phyloP scores from a whole-genome alignment of 2,888 invertebrate species.

The Brachycybe producta region DNA sequence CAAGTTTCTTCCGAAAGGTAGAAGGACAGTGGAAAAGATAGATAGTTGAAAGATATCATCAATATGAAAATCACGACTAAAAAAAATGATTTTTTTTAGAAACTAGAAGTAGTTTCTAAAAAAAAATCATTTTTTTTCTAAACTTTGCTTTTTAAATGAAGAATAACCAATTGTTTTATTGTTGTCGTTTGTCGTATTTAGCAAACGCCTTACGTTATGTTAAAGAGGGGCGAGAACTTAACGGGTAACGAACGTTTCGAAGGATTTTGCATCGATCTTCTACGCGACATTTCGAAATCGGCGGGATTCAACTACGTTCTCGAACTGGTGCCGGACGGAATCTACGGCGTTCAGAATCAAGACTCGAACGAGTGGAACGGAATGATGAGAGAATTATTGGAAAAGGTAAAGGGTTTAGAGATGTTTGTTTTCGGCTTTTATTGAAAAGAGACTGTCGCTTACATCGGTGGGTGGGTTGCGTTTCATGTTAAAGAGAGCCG shows the following conservation, averaged over 20 bases:
- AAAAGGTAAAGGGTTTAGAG: slow-evolving; percentile 50
- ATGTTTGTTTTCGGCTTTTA: no score
- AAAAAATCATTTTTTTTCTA: no score
- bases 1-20: no score
- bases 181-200: slow-evolving; percentile 30
- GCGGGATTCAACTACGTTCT: slow-evolving; percentile 81
- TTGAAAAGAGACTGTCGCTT: no score
- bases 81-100: no score
- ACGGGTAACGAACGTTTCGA: slow-evolving; percentile 46
- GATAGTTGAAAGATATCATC: no score
- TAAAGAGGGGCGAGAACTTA: slow-evolving; percentile 49
- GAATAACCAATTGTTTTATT: no score
- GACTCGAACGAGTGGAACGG: slow-evolving; percentile 83
- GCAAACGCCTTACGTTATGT: slow-evolving; percentile 87
- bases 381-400: slow-evolving; percentile 71
- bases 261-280: slow-evolving; percentile 81
- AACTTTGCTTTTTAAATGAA: no score
- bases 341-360: slow-evolving; percentile 79
- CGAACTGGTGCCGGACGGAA: slow-evolving; percentile 65
- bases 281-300: slow-evolving; percentile 65
- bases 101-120: no score
- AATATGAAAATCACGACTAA: no score
- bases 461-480: not conserved
- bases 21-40: no score
- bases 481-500: slow-evolving; percentile 57